phyloP scores from a whole-genome alignment of 2,113 vertebrate genomes.

The Pangasianodon gigas region DNA sequence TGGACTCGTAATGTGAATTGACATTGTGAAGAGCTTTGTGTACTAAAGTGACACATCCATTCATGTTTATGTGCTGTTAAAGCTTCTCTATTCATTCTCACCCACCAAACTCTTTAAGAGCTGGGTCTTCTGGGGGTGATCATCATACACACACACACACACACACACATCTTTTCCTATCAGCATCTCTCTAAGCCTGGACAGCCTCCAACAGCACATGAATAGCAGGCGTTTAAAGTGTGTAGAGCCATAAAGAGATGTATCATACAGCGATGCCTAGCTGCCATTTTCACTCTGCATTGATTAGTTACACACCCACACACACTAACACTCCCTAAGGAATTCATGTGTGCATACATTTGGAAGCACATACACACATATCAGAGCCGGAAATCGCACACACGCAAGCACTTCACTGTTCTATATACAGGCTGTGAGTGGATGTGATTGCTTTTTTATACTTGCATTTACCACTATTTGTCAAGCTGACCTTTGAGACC shows the following conservation, averaged over 20 bases:
- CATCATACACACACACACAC: conserved; percentile 9
- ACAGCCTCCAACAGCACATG: conserved; percentile 46
- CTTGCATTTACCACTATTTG: not conserved
- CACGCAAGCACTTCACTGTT: not conserved
- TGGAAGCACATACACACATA: not conserved
- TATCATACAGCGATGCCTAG: conserved; percentile 43
- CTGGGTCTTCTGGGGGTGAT: conserved; percentile 49
- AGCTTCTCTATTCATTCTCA: conserved; percentile 45
- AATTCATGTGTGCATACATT: conserved; percentile 1
- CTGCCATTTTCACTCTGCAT: conserved; percentile 44
- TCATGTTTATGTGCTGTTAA: conserved; percentile 39
- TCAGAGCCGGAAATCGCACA: not conserved
- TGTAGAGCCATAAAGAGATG: conserved; percentile 47
- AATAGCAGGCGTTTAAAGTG: conserved; percentile 51
- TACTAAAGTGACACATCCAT: conserved; percentile 36
- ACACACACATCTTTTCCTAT: conserved; percentile 50
- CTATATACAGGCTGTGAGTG: not conserved
- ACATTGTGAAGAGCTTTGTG: conserved; percentile 18
- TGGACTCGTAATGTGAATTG: conserved; percentile 6
- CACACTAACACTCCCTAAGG: not conserved
- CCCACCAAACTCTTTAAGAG: conserved; percentile 53
- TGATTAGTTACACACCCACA: conserved; percentile 50
- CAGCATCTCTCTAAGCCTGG: conserved; percentile 38
- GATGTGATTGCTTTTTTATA: not conserved
- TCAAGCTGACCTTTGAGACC: not conserved